Evolutionary conservation across 2,888 invertebrate species (phyloP), one percentile per base, ranked within the genome.

Genomic region (Drosophila neonasuta): DNA sequence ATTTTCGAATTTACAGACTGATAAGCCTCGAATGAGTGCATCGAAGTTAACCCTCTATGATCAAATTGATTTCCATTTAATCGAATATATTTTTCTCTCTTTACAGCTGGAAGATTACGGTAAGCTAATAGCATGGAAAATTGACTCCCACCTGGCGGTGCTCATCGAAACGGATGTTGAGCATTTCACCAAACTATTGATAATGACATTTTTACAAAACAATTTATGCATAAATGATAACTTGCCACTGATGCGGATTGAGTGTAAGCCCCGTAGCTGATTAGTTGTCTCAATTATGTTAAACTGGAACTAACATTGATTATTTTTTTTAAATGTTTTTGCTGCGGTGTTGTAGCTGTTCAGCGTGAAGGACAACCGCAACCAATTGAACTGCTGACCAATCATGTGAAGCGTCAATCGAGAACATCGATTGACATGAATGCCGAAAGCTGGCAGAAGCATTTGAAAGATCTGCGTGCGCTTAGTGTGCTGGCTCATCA

Each of bases 81-180:
- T 15, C 8, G 4, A n/a, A 11, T n/a, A n/a, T n/a, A 4, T 36
- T 36, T 5, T 36, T n/a, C 30, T 30, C 13, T 29, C 4, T 48
- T 2, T 2, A 4, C 36, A 96, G 95, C 92, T 96, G 84, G 96
- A 96, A 88, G 93, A 95, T 83, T 95, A 95, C 90, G 96, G 96
- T 60, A 93, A 94, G 88, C 93, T 95, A 50, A 92, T 95, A 60
- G 95, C 96, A 30, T 97, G 96, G 96, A 95, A 94, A 86, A 94
- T 94, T 55, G 93, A 94, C 55, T 94, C 95, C 72, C 93, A 94
- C 88, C 93, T 97, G 84, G 95, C 95, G 54, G 92, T 96, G 74
- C 93, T 97, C 68, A 85, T 97, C 60, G 95, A 95, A 89, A 95
- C 95, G 46, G 95, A 96, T 88, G 92, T 96, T 78, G 94, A 95